Percentiles rank a stretch among this genome's conserved stretches.
Conservation (phyloP, 2,797 vertebrate species). For the Thamnophis elegans region DNA sequence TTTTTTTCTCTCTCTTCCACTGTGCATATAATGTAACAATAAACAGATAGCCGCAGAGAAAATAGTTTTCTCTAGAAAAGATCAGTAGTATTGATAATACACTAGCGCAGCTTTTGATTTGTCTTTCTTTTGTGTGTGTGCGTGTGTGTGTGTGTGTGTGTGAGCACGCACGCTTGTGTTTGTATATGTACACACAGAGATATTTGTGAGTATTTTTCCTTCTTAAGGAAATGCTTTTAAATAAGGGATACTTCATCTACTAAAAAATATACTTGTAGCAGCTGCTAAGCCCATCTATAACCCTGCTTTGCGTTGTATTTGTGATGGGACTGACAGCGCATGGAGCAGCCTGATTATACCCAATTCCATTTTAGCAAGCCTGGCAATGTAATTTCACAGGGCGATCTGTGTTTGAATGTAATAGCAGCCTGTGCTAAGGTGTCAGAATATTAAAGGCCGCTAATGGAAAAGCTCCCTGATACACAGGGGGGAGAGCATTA, state of each 20-base stretch:
- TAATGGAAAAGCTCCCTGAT: slow-evolving; percentile 90
- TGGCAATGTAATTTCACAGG: slow-evolving; percentile 87
- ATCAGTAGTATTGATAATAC: slow-evolving; percentile 55
- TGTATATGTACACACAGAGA: neutral
- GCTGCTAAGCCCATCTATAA: slow-evolving; percentile 80
- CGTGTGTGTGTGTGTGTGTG: no score
- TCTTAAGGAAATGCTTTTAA: slow-evolving; percentile 74
- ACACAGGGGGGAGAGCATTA: slow-evolving; percentile 87
- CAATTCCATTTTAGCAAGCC: slow-evolving; percentile 82
- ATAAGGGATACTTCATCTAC: slow-evolving; percentile 81
- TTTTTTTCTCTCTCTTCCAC: slow-evolving; percentile 55
- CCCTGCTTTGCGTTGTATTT: slow-evolving; percentile 78
- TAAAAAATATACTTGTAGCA: slow-evolving; percentile 82
- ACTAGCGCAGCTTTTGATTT: slow-evolving; percentile 66
- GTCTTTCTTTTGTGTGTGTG: slow-evolving; percentile 54
- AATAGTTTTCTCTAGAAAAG: slow-evolving; percentile 68
- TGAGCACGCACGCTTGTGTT: neutral
- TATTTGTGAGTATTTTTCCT: slow-evolving; percentile 38
- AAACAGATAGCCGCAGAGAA: slow-evolving; percentile 70
- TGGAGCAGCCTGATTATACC: slow-evolving; percentile 89
- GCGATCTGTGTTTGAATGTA: slow-evolving; percentile 89
- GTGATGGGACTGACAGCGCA: slow-evolving; percentile 87
- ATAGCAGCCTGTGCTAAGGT: slow-evolving; percentile 86
- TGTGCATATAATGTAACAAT: slow-evolving; percentile 62
- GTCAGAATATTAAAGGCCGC: slow-evolving; percentile 90